Base-by-base conservation (phyloP, 23 tunicate genomes). In the Corella eumyota region DNA sequence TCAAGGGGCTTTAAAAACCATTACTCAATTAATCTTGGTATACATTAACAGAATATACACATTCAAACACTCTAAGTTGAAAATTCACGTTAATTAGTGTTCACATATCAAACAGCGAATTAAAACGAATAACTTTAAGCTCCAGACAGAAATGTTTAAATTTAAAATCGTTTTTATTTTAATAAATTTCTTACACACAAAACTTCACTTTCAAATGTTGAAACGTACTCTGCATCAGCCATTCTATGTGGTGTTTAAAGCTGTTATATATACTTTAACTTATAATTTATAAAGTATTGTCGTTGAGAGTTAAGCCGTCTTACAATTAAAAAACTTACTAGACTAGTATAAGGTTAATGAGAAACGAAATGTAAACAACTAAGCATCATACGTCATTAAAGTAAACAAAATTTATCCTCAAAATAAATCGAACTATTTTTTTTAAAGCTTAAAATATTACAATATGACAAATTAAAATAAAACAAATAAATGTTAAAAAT, bases 141-240 rank as follows among this genome's bases (percentile, higher is more conserved):
- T n/a, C n/a, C n/a, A n/a, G n/a, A n/a, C 15, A 40, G 48, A 40
- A 40, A 40, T 40, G 48, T 11, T 40, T 40, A 40, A 9, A 40
- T 40, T 40, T 40, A 9, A 40, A 9, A 40, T 9, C 11, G 48
- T 40, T 15, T 40, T 9, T 15, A 40, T 40, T 40, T 40, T 40
- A 40, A 9, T 11, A 9, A 15, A 11, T 40, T 15, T 9, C 81
- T 75, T 75, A 75, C 81, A 69, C 94, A 84, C 6, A 84, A 52
- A 2, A 71, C 65, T 57, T 84, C 83, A 50, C 84, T 75, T 69
- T 74, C 71, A 69, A 84, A 84, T 4, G 94, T 68, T 28, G 63
- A 56, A 34, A 84, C 82, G 46, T 75, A 75, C 21, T 66, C 72
- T 1, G 82, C 82, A n/a, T n/a, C n/a, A n/a, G n/a, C n/a, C 72